Base-by-base conservation (phyloP, 1,140 invertebrate genomes). In the Campoletis sonorensis region DNA sequence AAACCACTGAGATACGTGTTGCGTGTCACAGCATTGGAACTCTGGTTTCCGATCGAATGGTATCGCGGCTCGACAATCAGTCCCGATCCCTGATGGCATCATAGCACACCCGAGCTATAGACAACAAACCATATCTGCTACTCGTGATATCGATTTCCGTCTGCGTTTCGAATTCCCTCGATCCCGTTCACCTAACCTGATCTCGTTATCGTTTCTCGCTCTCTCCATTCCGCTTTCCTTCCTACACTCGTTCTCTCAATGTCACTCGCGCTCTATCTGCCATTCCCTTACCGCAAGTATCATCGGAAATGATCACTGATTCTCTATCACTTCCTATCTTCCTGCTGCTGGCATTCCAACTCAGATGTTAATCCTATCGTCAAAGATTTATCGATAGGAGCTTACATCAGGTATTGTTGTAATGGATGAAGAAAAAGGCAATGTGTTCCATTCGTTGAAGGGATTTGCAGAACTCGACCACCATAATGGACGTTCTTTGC, bases 141-240 rank as follows among this genome's bases (percentile, higher is more conserved):
- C 58, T 58, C 58, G 58, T 45, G 61, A 67, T 78, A 78, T 33
- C 58, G 76, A 78, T 64, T 67, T 78, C 61, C 76, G 58, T 45
- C 61, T 40, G 49, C 30, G 76, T 45, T 61, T 26, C 30, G 58
- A 54, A 77, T 16, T 45, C 13, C 21, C 76, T 78, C 79, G 81
- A 64, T 30, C 30, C 4, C 67, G 26, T 30, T 18, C 40, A 45
- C 40, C 21, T 67, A 61, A 10, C 16, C 76, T 40, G 30, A 37
- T 64, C 58, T 61, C 76, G 76, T 78, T 78, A 78, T 78, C 76
- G 37, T 78, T 78, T 78, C 58, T 78, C 76, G 76, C 76, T 67
- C 76, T 67, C 76, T 45, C 67, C 33, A 67, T 78, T 64, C 61
- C 33, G 10, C 45, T 37, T 64, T 67, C 76, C 76, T 45, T 45